A percentile compares a stretch with the other conserved stretches of the same genome.
Conservation (phyloP, 2,797 vertebrate genomes). For the Graptemys geographica region DNA sequence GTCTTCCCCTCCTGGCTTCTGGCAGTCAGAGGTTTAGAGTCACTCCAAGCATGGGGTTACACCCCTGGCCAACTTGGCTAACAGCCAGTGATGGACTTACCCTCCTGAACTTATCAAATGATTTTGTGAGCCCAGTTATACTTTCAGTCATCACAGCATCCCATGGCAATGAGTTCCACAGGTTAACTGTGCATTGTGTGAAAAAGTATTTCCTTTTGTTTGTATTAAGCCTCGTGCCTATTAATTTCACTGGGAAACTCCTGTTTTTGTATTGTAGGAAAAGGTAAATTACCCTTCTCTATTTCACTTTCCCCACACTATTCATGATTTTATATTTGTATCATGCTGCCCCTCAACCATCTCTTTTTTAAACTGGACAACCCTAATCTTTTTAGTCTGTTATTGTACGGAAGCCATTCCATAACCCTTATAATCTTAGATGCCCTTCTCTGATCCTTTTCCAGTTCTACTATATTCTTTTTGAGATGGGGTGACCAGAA, state of each 20-base stretch:
- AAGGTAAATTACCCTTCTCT: background rate
- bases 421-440: background rate
- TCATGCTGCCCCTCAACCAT: background rate
- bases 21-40: background rate
- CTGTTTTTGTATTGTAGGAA: background rate
- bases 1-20: background rate
- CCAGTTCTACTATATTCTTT: too few relatives aligned
- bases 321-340: background rate
- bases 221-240: background rate
- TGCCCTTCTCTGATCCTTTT: too few relatives aligned
- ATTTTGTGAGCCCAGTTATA: background rate
- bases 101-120: background rate
- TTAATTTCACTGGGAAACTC: background rate
- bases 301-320: background rate
- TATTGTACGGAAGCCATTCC: background rate
- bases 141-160: background rate
- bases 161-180: background rate
- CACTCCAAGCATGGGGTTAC: background rate
- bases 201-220: background rate
- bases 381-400: background rate
- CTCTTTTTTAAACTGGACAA: background rate
- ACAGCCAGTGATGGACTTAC: background rate
- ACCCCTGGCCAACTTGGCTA: background rate
- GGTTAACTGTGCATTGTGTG: background rate
- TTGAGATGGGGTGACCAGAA: too few relatives aligned